These are phyloP conservation scores for Bombus turneri DNA, from an alignment of 1,140 invertebrate species.

Conservation along the genomic window DNA sequence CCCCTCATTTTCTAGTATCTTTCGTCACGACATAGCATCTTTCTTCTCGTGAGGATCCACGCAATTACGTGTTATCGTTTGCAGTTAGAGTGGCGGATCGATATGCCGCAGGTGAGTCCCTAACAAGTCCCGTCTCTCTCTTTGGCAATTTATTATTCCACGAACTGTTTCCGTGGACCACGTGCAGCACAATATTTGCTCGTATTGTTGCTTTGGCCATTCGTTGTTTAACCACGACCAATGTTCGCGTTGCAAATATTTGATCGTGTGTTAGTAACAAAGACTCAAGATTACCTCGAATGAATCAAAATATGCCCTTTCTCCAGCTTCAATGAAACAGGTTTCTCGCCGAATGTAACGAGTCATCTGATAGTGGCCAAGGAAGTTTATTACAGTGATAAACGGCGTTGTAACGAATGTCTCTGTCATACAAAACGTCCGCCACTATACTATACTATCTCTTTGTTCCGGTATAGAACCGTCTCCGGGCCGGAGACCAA, in stretches of 20 bases:
- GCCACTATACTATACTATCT: not conserved
- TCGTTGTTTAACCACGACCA: not conserved
- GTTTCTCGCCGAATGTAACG: not conserved
- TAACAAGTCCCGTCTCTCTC: slow-evolving; percentile 45
- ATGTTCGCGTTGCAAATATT: not conserved
- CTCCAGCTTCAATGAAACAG: not conserved
- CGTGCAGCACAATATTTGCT: slow-evolving; percentile 6
- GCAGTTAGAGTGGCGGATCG: slow-evolving; percentile 55
- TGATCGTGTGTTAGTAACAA: not conserved
- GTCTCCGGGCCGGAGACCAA: not conserved
- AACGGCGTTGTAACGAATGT: not conserved
- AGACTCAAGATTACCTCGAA: not conserved
- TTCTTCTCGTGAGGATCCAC: slow-evolving; percentile 38
- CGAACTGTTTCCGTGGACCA: not conserved
- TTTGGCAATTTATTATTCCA: slow-evolving; percentile 24
- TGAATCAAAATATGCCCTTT: not conserved
- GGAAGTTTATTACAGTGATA: not conserved
- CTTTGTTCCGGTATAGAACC: not conserved
- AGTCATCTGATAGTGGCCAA: too few species aligned
- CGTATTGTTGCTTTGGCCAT: not conserved
- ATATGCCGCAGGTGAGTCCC: slow-evolving; percentile 45
- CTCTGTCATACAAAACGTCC: not conserved
- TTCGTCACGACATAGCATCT: slow-evolving; percentile 20
- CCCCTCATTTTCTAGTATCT: too few species aligned
- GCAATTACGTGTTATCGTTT: slow-evolving; percentile 67